phyloP scores from a whole-genome alignment of 2,888 invertebrate species.

The Nasonia oneida region DNA sequence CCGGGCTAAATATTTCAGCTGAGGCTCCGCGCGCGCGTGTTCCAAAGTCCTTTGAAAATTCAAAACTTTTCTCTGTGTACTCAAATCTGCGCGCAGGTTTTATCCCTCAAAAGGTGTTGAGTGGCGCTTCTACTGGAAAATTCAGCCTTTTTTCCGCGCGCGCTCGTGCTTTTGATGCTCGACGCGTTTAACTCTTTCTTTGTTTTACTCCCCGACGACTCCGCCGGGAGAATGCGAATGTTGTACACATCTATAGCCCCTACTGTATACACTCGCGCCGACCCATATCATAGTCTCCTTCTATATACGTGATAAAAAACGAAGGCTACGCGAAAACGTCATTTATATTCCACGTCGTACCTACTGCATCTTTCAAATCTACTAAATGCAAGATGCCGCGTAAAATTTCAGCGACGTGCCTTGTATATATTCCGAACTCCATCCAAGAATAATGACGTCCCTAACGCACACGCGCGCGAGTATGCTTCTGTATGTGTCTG shows the following conservation, averaged over 20 bases:
- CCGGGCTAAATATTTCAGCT: constrained; percentile 1
- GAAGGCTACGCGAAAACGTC: constrained; percentile 19
- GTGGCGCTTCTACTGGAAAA: constrained; percentile 1
- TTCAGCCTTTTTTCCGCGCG: neutral
- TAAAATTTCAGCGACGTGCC: constrained; percentile 33
- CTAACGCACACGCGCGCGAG: neutral
- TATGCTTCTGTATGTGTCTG: neutral
- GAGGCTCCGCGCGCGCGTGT: neutral
- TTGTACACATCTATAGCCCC: neutral
- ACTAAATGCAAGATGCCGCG: constrained; percentile 29
- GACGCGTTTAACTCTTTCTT: constrained; percentile 3
- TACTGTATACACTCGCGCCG: neutral
- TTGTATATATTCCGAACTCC: neutral
- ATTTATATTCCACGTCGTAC: constrained; percentile 31
- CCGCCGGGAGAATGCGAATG: neutral
- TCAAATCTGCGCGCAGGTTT: constrained; percentile 4
- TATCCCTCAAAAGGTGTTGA: constrained; percentile 31
- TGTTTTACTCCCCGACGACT: neutral
- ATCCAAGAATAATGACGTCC: constrained; percentile 12
- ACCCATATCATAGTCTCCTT: neutral
- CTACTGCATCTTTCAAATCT: constrained; percentile 32
- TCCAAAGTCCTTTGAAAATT: neutral
- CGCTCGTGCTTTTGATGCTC: neutral
- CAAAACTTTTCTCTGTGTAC: neutral
- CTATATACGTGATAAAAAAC: constrained; percentile 10